phyloP scores from a whole-genome alignment of 2,888 invertebrate genomes.

The Meta bourneti region DNA sequence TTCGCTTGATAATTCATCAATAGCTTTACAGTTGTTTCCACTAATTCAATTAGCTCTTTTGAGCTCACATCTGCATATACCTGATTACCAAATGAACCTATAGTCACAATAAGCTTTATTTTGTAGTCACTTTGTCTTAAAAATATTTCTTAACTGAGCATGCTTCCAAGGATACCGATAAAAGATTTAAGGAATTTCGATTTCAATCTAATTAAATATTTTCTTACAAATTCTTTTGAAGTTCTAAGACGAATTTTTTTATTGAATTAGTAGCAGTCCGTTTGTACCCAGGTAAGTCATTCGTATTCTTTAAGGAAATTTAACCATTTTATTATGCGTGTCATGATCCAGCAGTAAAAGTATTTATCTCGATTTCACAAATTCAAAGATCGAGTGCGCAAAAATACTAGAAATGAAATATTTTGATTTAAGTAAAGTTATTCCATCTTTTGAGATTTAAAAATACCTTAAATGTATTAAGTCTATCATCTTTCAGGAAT shows the following conservation, averaged over 20 bases:
- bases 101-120: too few relatives aligned
- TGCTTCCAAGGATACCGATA: background rate
- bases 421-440: background rate
- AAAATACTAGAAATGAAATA: background rate
- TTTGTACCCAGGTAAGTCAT: background rate
- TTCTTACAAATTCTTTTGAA: background rate
- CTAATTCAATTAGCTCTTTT: too few relatives aligned
- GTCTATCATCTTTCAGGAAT: background rate
- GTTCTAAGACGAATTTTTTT: background rate
- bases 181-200: background rate
- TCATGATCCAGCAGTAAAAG: background rate
- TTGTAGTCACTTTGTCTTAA: background rate
- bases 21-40: too few relatives aligned
- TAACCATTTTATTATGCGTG: background rate
- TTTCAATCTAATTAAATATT: background rate
- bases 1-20: too few relatives aligned
- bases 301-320: background rate
- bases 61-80: too few relatives aligned
- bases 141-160: background rate
- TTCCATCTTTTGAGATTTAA: background rate
- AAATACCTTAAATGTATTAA: background rate
- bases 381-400: background rate
- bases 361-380: background rate
- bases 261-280: background rate
- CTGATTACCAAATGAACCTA: too few relatives aligned